Percentiles rank a stretch among this genome's conserved stretches.
Evolutionary conservation across 2,113 vertebrate species (phyloP).

Genomic region (Dipodomys merriami): DNA sequence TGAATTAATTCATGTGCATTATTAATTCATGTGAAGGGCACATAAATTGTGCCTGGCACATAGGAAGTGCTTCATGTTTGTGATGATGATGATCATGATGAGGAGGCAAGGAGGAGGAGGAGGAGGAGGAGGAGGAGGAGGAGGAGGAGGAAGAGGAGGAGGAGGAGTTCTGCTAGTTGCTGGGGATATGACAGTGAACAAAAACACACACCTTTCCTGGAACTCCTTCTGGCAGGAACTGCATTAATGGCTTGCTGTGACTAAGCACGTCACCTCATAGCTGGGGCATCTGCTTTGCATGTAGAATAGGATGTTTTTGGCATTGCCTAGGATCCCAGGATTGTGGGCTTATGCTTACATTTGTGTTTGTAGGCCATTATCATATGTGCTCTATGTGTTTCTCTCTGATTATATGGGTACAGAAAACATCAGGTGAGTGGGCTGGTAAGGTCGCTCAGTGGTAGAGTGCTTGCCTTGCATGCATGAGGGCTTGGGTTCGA

Average conservation of each 20-base stretch:
- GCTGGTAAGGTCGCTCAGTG: too few relatives aligned
- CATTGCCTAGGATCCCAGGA: not conserved
- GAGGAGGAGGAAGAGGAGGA: not conserved
- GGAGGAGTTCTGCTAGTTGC: not conserved
- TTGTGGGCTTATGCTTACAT: not conserved
- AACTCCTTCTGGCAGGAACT: not conserved
- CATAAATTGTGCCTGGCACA: not conserved
- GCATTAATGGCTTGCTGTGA: not conserved
- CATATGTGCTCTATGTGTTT: not conserved
- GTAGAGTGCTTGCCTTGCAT: too few relatives aligned
- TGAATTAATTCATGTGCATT: not conserved
- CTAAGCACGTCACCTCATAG: not conserved
- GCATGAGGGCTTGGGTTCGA: too few relatives aligned
- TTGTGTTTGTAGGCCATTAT: not conserved
- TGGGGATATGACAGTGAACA: not conserved
- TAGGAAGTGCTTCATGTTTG: not conserved
- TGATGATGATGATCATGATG: not conserved
- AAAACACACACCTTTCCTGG: not conserved
- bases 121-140: not conserved
- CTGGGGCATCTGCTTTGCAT: constrained; percentile 4
- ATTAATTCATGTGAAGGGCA: not conserved
- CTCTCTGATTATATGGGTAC: not conserved
- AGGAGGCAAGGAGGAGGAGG: not conserved
- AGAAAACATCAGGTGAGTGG: not conserved
- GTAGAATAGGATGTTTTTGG: constrained; percentile 13